Base-by-base conservation (phyloP, 2,888 invertebrate genomes). In the Agrotis exclamationis region DNA sequence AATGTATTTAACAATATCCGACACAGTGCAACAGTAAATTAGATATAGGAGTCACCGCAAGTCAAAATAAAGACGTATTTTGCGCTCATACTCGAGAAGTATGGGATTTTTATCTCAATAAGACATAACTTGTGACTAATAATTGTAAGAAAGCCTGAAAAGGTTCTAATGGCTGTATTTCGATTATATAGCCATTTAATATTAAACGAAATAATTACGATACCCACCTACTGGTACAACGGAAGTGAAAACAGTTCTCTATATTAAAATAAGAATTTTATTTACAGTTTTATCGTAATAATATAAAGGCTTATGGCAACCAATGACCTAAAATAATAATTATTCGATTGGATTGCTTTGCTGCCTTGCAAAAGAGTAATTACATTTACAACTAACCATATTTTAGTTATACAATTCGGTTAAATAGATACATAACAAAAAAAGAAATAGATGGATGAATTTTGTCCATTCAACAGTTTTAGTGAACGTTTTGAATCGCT, bases 221-320 rank as follows among this genome's bases (percentile, higher is more conserved):
- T 77, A 81, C 90, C 90, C 90, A 91, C 91, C 91, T 87, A 85
- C 83, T 83, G 85, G 88, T 89, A 90, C 85, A 90, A 88, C 63
- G 65, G 44, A 74, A 62, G 51, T 64, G 50, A 62, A 78, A 56
- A 78, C 56, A 51, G 79, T 79, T 76, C 39, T 79, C 59, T 79
- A 74, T 74, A 33, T 67, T 28, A 62, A 47, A 59, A 63, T 59
- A 74, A 59, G 51, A 74, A 50, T 67, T 62, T 74, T 79, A 79
- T 79, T 72, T 63, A 63, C 73, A 71, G 44, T 48, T 45, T 33
- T 20, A 51, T 66, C 47, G 20, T 14, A 14, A 20, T 5, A n/a
- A 11, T 56, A 0, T 47, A 22, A 69, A 45, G 28, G 3, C 45
- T 3, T n/a, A 9, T 16, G 44, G 28, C 44, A 50, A 18, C 20